A percentile compares a stretch with the other conserved stretches of the same genome.
phyloP scores from a whole-genome alignment of 1,140 invertebrate genomes.

The Tetramorium parvispinum region DNA sequence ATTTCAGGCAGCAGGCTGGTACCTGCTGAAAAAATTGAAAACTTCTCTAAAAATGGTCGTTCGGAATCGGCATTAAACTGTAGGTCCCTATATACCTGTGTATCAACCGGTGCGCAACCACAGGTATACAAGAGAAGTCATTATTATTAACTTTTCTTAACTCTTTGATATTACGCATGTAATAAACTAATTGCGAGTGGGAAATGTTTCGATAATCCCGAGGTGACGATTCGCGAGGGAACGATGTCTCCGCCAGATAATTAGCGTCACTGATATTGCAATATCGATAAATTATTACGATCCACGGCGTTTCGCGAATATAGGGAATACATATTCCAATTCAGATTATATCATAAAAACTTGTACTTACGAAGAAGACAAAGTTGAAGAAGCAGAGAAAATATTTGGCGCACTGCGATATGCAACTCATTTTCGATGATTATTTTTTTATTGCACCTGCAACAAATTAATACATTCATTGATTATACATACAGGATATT shows the following conservation, averaged over 20 bases:
- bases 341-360: neutral
- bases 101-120: too few species aligned
- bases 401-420: slow-evolving; percentile 89
- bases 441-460: slow-evolving; percentile 69
- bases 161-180: neutral
- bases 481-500: neutral
- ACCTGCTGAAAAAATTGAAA: too few species aligned
- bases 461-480: slow-evolving; percentile 66
- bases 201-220: neutral
- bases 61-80: too few species aligned
- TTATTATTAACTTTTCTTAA: too few species aligned
- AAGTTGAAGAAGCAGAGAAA: slow-evolving; percentile 92
- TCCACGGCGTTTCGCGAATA: slow-evolving; percentile 4
- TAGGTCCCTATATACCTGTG: too few species aligned
- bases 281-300: neutral
- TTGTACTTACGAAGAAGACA: slow-evolving; percentile 90
- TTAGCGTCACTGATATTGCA: neutral
- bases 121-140: too few species aligned
- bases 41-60: too few species aligned
- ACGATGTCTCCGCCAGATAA: neutral
- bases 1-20: too few species aligned
- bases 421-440: slow-evolving; percentile 83
- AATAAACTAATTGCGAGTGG: neutral
- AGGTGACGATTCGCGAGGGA: neutral
- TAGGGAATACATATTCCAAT: neutral